Conservation (phyloP, 2,113 vertebrate species). For the Hirundichthys speculiger region DNA sequence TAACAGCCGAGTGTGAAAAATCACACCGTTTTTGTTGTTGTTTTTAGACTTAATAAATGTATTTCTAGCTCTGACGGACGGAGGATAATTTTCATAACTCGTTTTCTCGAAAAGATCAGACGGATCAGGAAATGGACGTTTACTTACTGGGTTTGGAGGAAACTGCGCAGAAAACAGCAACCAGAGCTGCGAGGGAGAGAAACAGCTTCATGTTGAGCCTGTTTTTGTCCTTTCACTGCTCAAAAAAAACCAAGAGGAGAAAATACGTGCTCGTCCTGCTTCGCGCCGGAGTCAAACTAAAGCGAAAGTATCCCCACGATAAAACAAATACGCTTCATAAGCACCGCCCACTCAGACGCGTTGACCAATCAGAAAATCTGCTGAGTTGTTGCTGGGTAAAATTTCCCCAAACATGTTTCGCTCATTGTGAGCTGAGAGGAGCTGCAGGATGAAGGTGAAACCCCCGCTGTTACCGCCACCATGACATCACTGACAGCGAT, state of each 20-base stretch:
- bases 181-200: rapidly evolving
- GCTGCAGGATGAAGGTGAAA: not conserved
- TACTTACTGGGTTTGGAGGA: slow-evolving; percentile 36
- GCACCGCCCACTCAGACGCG: slow-evolving; percentile 3
- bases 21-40: too few species aligned
- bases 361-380: too few species aligned
- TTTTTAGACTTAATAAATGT: too few species aligned
- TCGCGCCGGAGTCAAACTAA: not conserved
- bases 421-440: not conserved
- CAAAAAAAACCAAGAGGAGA: rapidly evolving
- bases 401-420: slow-evolving; percentile 28
- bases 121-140: not conserved
- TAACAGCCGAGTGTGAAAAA: too few species aligned
- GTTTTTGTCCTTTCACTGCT: not conserved
- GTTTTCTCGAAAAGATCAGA: not conserved
- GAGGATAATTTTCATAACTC: not conserved
- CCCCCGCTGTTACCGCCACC: not conserved
- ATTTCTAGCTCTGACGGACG: too few species aligned
- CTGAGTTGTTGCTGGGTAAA: slow-evolving; percentile 50
- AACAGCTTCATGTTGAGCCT: not conserved
- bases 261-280: too few species aligned
- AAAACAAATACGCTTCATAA: rapidly evolving
- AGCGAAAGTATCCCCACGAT: not conserved
- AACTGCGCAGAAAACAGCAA: not conserved
- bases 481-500: not conserved